Percentiles rank a stretch among this genome's conserved stretches.
Conservation (phyloP, 2,113 vertebrate genomes). For the Penelope pileata region DNA sequence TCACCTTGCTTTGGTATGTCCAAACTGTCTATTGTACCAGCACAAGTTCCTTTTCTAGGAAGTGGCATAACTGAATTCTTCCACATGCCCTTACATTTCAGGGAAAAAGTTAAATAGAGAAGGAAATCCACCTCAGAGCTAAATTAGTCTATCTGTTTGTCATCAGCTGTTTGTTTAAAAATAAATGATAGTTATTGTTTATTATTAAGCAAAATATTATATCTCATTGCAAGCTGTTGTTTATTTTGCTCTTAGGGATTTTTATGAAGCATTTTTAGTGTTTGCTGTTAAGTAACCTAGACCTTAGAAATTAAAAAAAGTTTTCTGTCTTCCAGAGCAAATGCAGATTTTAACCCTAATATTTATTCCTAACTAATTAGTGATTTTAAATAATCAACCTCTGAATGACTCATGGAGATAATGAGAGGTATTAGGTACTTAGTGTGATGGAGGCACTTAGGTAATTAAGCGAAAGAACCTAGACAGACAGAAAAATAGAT, state of each 20-base stretch:
- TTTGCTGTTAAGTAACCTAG: background rate
- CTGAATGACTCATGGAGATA: slow-evolving; percentile 41
- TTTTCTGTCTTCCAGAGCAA: slow-evolving; percentile 27
- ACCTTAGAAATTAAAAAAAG: slow-evolving; percentile 25
- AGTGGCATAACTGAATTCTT: background rate
- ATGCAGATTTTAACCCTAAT: slow-evolving; percentile 34
- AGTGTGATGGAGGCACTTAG: slow-evolving; percentile 40
- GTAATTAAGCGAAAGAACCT: slow-evolving; percentile 37
- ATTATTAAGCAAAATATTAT: background rate
- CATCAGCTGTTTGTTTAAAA: background rate
- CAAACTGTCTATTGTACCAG: background rate
- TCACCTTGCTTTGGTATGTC: rapidly evolving
- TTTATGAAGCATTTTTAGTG: background rate
- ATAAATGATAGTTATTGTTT: background rate
- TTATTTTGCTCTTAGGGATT: background rate
- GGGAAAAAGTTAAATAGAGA: background rate
- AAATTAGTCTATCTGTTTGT: background rate
- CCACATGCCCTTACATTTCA: background rate
- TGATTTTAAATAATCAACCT: slow-evolving; percentile 2
- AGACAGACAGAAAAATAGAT: slow-evolving; percentile 35
- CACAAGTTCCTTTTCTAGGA: background rate
- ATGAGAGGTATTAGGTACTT: slow-evolving; percentile 55
- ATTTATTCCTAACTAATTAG: slow-evolving; percentile 63
- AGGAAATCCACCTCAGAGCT: background rate
- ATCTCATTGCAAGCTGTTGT: background rate